Conservation (phyloP, 2,888 invertebrate genomes). For the Merodon equestris region DNA sequence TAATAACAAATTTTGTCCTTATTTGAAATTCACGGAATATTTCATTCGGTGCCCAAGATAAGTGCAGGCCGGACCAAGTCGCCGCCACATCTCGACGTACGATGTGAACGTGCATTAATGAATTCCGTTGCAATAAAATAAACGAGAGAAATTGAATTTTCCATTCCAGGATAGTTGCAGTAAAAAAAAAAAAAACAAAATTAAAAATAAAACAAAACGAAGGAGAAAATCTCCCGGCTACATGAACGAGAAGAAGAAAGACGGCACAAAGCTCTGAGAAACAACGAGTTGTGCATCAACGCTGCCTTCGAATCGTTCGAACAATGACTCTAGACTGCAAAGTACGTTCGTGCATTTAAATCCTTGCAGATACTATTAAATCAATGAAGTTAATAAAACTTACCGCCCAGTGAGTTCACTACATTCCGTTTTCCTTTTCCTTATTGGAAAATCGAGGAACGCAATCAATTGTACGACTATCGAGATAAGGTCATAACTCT, state of each 20-base stretch:
- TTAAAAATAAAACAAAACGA: neutral
- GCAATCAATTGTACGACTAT: conserved; percentile 60
- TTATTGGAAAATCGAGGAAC: conserved; percentile 60
- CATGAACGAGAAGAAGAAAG: no score
- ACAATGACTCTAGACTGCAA: conserved; percentile 40
- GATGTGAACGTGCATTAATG: conserved; percentile 62
- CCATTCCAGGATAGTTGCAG: conserved; percentile 51
- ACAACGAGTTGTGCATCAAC: conserved; percentile 34
- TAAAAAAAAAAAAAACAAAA: conserved; percentile 21
- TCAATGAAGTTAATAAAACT: conserved; percentile 69
- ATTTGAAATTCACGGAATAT: conserved; percentile 65
- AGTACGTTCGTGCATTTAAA: conserved; percentile 62
- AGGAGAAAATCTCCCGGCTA: neutral
- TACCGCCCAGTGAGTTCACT: conserved; percentile 67
- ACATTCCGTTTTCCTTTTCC: conserved; percentile 46
- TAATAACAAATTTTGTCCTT: conserved; percentile 56
- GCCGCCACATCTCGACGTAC: conserved; percentile 16
- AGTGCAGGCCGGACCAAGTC: conserved; percentile 40
- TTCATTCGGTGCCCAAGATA: conserved; percentile 49
- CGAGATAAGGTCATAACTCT: conserved; percentile 65
- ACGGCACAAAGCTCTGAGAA: neutral
- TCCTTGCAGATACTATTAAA: conserved; percentile 65
- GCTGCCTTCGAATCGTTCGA: conserved; percentile 31
- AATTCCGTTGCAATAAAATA: conserved; percentile 66
- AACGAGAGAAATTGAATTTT: conserved; percentile 67